A percentile compares a stretch with the other conserved stretches of the same genome.
These are phyloP conservation scores for Drosophila borealis DNA, from an alignment of 2,888 invertebrate genomes.

Conservation along the genomic window DNA sequence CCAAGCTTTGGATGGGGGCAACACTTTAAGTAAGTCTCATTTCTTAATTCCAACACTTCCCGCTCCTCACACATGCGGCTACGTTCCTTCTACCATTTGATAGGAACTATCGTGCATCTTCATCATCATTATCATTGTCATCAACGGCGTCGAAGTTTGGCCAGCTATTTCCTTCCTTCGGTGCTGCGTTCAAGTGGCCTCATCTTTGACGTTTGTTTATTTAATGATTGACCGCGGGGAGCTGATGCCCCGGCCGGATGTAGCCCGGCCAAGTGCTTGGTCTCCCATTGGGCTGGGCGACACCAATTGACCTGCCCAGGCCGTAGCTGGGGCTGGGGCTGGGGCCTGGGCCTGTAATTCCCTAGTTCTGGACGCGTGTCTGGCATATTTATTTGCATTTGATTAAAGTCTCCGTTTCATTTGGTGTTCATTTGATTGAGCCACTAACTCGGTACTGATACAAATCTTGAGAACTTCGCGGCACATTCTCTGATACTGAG, in stretches of 20 bases:
- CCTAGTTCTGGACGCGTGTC: conserved; percentile 52
- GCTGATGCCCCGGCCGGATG: conserved; percentile 22
- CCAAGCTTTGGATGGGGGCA: neutral
- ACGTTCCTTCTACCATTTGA: conserved; percentile 11
- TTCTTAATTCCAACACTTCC: conserved; percentile 6
- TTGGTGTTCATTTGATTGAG: conserved; percentile 33
- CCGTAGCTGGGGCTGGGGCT: neutral
- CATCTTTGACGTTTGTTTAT: conserved; percentile 44
- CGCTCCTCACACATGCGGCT: conserved; percentile 12
- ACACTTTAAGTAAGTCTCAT: neutral
- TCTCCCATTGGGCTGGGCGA: neutral
- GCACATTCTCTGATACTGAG: neutral
- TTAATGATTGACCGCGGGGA: conserved; percentile 47
- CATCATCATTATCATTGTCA: conserved; percentile 18
- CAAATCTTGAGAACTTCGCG: neutral
- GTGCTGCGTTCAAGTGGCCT: conserved; percentile 7
- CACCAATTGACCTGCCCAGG: neutral
- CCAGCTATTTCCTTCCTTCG: conserved; percentile 16
- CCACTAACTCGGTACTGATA: neutral
- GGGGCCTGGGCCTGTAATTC: conserved; percentile 3
- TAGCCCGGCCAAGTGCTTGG: conserved; percentile 12
- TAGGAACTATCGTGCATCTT: conserved; percentile 10
- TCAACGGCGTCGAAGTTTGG: conserved; percentile 19
- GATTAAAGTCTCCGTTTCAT: conserved; percentile 48
- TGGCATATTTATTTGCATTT: conserved; percentile 68